Evolutionary conservation across 2,888 invertebrate genomes (phyloP).

Genomic region (Lasioglossum marginatum): DNA sequence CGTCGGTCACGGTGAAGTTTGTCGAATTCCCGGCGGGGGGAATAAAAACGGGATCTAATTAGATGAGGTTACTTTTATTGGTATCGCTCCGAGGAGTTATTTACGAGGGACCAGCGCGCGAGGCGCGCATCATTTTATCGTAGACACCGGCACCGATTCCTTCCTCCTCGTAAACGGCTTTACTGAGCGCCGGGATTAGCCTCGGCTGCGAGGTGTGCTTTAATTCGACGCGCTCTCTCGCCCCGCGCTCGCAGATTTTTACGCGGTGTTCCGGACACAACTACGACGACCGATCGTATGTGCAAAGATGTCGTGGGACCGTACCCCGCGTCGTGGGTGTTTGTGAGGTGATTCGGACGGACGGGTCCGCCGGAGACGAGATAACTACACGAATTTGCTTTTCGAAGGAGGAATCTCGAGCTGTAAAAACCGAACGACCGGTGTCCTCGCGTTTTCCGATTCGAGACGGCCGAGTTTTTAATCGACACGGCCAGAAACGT

Average conservation of each 20-base stretch:
- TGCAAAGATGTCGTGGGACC: background rate
- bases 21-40: conserved; percentile 20
- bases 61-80: conserved; percentile 39
- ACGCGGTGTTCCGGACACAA: background rate
- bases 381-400: conserved; percentile 18
- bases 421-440: conserved; percentile 8
- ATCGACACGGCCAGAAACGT: background rate
- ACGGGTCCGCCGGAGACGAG: background rate
- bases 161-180: conserved; percentile 31
- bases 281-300: background rate
- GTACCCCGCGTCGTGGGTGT: background rate
- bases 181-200: conserved; percentile 8
- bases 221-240: conserved; percentile 27
- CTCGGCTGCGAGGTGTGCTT: conserved; percentile 18
- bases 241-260: conserved; percentile 13
- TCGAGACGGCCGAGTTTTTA: background rate
- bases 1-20: conserved; percentile 49
- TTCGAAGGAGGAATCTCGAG: background rate
- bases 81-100: conserved; percentile 27
- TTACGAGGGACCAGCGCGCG: conserved; percentile 30
- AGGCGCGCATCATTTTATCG: conserved; percentile 6
- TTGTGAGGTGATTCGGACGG: background rate
- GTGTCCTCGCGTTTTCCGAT: conserved; percentile 12
- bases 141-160: background rate
- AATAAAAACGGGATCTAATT: conserved; percentile 41